Base-by-base conservation (phyloP, 1,140 invertebrate genomes). In the Cyphomyrmex costatus region DNA sequence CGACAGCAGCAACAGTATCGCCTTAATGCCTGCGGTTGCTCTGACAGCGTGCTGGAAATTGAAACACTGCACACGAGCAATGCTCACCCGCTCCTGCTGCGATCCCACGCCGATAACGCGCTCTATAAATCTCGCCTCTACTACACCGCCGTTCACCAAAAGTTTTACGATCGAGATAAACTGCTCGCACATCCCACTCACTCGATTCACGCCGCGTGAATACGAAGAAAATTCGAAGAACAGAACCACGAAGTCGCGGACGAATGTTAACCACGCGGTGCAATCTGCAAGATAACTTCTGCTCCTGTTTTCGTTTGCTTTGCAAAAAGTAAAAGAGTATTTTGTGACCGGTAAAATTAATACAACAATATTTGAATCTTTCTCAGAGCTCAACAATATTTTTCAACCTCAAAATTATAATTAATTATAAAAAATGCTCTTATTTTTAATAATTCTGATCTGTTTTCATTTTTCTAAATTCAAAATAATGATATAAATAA, bases 111-210 rank as follows among this genome's bases (percentile, higher is more conserved):
- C 21, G 78, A 80, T 82, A 82, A 82, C 33, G n/a, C 66, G 16
- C 21, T 33, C 51, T 46, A 82, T 82, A 82, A 82, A 82, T 82
- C 51, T 46, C 42, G 19, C 14, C 79, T 36, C 36, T 73, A 73
- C 79, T 73, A 56, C 56, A 60, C 73, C 36, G 66, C 63, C 30
- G 46, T 33, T 53, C 61, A 21, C 65, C 33, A 36, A 82, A 70
- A 82, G 66, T 73, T 82, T 79, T 73, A 73, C 79, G 36, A 82
- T 73, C 66, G 66, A 46, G 79, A 82, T 82, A 73, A 73, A 46
- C 65, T 36, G 30, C 33, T 42, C 78, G 49, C n/a, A 16, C 53
- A 73, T 76, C 53, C 30, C 53, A 16, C 58, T n/a, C 21, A 36
- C 12, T n/a, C 16, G 63, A 80, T 68, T 68, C 49, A 27, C 63